Conservation (phyloP, 2,113 vertebrate species). For the Meriones unguiculatus region DNA sequence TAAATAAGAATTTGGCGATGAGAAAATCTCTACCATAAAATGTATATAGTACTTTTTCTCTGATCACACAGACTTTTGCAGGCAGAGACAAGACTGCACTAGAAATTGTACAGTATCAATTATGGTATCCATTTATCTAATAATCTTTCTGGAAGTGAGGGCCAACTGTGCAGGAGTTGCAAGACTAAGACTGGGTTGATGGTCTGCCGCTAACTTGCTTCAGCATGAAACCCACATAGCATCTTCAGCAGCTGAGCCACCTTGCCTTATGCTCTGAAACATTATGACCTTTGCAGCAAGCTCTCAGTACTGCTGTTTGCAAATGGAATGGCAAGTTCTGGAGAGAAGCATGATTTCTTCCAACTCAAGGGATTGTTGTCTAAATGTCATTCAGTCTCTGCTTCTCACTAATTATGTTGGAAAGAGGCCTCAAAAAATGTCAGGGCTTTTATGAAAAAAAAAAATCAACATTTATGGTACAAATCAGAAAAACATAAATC, state of each 20-base stretch:
- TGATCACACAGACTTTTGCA: background rate
- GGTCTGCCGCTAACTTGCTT: background rate
- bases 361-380: background rate
- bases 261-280: background rate
- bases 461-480: conserved; percentile 25
- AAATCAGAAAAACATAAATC: background rate
- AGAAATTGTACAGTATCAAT: no score
- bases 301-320: background rate
- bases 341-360: conserved; percentile 19
- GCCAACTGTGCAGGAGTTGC: background rate
- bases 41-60: background rate
- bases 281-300: background rate
- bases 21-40: background rate
- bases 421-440: background rate
- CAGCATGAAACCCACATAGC: background rate
- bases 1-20: background rate
- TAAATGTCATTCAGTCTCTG: conserved; percentile 40
- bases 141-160: background rate
- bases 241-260: background rate
- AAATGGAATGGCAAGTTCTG: background rate
- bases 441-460: background rate
- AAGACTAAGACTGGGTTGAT: background rate
- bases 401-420: conserved; percentile 22
- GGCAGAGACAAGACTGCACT: background rate
- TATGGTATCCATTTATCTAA: background rate